Evolutionary conservation across 2,113 vertebrate species (phyloP).

Genomic region (Plotosus lineatus): DNA sequence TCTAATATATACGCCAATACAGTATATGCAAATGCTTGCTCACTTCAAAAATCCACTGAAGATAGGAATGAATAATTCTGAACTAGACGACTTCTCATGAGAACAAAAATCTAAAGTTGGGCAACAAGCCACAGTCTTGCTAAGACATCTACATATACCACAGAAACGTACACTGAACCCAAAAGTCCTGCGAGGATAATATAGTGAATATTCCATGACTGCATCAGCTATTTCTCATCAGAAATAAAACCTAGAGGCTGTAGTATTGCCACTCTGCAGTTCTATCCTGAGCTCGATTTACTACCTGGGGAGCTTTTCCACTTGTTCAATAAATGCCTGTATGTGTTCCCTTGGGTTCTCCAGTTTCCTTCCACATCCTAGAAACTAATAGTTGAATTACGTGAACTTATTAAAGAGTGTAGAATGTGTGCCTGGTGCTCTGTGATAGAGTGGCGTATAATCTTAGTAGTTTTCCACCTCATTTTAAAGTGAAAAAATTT

Average conservation of each 20-base stretch:
- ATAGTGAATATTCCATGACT: not conserved
- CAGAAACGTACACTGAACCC: not conserved
- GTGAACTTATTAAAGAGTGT: not conserved
- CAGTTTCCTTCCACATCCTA: not conserved
- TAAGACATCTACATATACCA: not conserved
- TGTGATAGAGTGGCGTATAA: not conserved
- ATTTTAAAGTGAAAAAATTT: conserved; percentile 4
- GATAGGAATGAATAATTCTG: not conserved
- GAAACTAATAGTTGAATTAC: not conserved
- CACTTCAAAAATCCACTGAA: not conserved
- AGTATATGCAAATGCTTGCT: not conserved
- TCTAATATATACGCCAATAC: not conserved
- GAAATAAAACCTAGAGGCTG: not conserved
- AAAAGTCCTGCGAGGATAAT: not conserved
- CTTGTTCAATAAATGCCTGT: not conserved
- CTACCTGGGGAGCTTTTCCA: not conserved
- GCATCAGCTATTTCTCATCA: not conserved
- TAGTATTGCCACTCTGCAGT: not conserved
- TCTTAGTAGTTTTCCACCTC: not conserved
- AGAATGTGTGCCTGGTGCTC: not conserved
- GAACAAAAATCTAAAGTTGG: not conserved
- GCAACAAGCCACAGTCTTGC: not conserved
- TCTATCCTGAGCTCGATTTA: not conserved
- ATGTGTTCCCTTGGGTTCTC: not conserved
- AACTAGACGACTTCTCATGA: not conserved